A percentile compares a stretch with the other conserved stretches of the same genome.
phyloP scores from a whole-genome alignment of 2,797 vertebrate species.

The Lithobates pipiens region DNA sequence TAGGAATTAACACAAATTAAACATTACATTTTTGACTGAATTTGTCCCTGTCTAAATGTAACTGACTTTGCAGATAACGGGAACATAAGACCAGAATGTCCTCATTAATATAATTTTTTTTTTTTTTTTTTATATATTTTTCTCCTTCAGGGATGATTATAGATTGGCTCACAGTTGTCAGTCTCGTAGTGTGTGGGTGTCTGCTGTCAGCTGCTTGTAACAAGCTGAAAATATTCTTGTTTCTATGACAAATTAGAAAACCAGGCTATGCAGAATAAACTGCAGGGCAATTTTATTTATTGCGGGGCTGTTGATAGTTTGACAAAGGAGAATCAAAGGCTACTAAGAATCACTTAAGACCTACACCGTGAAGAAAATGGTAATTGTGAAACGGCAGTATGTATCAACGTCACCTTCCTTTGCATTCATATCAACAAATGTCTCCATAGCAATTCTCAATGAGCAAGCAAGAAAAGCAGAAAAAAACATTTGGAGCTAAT shows the following conservation, averaged over 20 bases:
- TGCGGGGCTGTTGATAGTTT: not conserved
- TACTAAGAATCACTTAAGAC: slow-evolving; percentile 19
- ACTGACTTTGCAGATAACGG: not conserved
- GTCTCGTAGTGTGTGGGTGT: slow-evolving; percentile 45
- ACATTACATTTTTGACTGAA: not conserved
- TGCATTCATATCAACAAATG: not conserved
- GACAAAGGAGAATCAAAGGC: not conserved
- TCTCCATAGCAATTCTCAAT: not conserved
- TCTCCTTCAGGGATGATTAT: slow-evolving; percentile 13
- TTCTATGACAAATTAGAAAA: slow-evolving; percentile 51
- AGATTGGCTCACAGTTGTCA: slow-evolving; percentile 48
- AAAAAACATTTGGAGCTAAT: not conserved
- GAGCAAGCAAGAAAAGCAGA: not conserved
- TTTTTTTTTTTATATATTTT: not conserved
- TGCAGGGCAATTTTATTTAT: slow-evolving; percentile 26
- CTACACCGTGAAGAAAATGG: not conserved
- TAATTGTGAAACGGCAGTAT: not conserved
- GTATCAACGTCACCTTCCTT: not conserved
- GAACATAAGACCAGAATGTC: not conserved
- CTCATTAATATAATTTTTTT: not conserved
- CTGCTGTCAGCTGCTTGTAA: slow-evolving; percentile 42
- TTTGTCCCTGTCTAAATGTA: not conserved
- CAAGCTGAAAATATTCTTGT: slow-evolving; percentile 27
- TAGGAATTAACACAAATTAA: too few relatives aligned
- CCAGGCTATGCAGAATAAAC: slow-evolving; percentile 21